Conservation (phyloP, 2,797 vertebrate genomes). For the Myotis daubentonii region DNA sequence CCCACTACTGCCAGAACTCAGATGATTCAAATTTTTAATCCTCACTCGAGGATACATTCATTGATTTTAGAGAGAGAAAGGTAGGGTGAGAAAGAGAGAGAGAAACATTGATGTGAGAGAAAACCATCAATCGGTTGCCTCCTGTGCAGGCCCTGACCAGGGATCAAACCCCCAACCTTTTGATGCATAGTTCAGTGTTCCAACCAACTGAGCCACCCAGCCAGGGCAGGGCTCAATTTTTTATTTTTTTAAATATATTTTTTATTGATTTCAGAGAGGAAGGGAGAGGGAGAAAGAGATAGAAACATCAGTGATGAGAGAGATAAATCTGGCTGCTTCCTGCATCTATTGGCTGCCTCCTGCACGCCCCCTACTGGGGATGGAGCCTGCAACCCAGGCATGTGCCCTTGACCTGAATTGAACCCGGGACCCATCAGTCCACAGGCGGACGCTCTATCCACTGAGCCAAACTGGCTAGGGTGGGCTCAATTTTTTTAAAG, state of each 20-base stretch:
- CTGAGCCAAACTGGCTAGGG: not conserved
- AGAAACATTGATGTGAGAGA: not conserved
- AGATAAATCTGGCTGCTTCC: not conserved
- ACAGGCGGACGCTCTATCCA: fast-evolving
- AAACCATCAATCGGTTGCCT: not conserved
- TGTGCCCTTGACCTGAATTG: not conserved
- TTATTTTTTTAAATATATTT: too few relatives aligned
- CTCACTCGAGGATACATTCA: not conserved
- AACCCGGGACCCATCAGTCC: not conserved
- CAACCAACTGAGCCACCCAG: not conserved
- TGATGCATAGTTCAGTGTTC: not conserved
- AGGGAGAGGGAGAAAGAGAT: too few relatives aligned
- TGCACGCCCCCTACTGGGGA: not conserved
- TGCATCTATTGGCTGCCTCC: not conserved
- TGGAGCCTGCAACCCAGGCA: not conserved
- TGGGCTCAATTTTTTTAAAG: not conserved
- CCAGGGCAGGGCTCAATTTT: not conserved
- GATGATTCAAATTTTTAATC: not conserved
- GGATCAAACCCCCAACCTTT: not conserved
- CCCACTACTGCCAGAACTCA: not conserved
- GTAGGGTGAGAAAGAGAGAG: not conserved
- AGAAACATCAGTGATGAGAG: not conserved
- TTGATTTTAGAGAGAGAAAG: not conserved
- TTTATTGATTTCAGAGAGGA: too few relatives aligned
- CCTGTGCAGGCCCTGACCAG: not conserved